A percentile compares a stretch with the other conserved stretches of the same genome.
phyloP scores from a whole-genome alignment of 2,888 invertebrate species.

The Clistopyga incitator region DNA sequence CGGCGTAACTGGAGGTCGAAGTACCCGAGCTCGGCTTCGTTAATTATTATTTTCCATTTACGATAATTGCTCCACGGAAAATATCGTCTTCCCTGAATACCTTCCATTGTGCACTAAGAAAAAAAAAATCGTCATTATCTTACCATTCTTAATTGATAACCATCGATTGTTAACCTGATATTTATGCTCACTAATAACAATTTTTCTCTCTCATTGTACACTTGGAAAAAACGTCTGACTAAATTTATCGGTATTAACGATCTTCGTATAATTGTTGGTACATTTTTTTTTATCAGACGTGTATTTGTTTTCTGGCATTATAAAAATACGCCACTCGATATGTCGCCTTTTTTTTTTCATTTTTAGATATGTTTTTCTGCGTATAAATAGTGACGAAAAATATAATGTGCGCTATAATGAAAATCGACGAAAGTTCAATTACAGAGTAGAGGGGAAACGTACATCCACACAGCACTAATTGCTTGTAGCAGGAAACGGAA shows the following conservation, averaged over 20 bases:
- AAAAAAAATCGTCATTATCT: neutral
- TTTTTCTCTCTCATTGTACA: no score
- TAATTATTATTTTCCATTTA: slow-evolving; percentile 22
- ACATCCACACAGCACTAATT: slow-evolving; percentile 73
- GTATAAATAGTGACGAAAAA: neutral
- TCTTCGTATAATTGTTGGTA: no score
- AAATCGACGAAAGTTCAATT: slow-evolving; percentile 68
- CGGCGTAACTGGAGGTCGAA: slow-evolving; percentile 23
- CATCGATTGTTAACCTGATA: no score
- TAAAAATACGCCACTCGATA: no score
- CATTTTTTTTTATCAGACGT: no score
- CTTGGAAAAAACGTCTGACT: no score
- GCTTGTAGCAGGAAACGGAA: slow-evolving; percentile 72
- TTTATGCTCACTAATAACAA: no score
- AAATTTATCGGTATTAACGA: no score
- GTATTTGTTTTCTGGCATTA: no score
- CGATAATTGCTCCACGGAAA: slow-evolving; percentile 1
- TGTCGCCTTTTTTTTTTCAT: no score
- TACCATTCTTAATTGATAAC: no score
- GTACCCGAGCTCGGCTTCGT: slow-evolving; percentile 23
- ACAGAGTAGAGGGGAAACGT: slow-evolving; percentile 37
- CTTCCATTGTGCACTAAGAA: neutral
- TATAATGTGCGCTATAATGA: slow-evolving; percentile 51
- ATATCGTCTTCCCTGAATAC: neutral
- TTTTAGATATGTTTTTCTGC: neutral